Evolutionary conservation across 1,140 invertebrate genomes (phyloP).

Genomic region (Tetragonula clypearis): DNA sequence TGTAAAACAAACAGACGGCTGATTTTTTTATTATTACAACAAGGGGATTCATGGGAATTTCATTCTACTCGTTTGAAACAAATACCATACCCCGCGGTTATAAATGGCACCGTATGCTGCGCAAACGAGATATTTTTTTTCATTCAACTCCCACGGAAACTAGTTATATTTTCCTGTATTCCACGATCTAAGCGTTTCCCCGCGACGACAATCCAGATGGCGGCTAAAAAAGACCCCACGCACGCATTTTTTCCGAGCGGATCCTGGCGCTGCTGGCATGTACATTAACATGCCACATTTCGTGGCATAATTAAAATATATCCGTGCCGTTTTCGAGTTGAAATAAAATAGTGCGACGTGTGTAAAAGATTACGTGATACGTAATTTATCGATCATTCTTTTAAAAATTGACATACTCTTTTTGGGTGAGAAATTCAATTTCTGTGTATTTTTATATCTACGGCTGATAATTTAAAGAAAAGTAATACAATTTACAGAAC

Average conservation of each 20-base stretch:
- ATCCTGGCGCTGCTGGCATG: neutral
- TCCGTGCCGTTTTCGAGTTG: no score
- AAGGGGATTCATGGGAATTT: constrained; percentile 29
- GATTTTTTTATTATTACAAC: constrained; percentile 4
- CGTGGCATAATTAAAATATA: neutral
- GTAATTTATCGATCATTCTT: neutral
- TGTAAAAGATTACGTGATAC: neutral
- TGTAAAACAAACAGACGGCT: neutral
- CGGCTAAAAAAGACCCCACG: constrained; percentile 56
- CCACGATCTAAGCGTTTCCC: constrained; percentile 42
- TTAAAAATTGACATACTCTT: neutral
- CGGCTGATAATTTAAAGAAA: no score
- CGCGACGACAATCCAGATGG: constrained; percentile 61
- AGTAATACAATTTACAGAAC: neutral
- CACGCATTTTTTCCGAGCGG: constrained; percentile 44
- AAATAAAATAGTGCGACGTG: neutral
- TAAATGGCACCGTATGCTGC: constrained; percentile 43
- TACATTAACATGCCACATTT: neutral
- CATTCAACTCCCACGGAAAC: constrained; percentile 63
- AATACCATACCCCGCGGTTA: constrained; percentile 6
- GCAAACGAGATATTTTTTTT: constrained; percentile 43
- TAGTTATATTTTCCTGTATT: constrained; percentile 60
- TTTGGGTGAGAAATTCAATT: no score
- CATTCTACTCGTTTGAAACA: constrained; percentile 17
- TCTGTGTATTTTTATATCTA: no score